phyloP scores from a whole-genome alignment of 1,140 invertebrate genomes.

The Diachasma alloeum region DNA sequence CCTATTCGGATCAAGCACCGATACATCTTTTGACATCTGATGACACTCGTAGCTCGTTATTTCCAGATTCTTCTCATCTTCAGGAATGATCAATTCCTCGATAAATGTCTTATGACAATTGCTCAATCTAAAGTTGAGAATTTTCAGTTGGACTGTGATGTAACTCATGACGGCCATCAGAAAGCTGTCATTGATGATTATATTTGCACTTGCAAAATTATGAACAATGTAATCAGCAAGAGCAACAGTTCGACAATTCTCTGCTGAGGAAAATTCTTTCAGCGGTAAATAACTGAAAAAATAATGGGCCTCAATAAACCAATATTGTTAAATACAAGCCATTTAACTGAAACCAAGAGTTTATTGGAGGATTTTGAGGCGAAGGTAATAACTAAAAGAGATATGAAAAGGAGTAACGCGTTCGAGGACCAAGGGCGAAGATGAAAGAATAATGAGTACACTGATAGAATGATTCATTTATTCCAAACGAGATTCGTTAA shows the following conservation, averaged over 20 bases:
- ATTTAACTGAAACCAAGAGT: no score
- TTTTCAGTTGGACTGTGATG: background rate
- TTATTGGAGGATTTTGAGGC: no score
- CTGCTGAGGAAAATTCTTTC: background rate
- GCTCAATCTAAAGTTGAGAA: background rate
- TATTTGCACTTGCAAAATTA: background rate
- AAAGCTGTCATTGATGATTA: background rate
- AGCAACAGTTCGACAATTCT: background rate
- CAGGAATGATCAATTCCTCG: background rate
- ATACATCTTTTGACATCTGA: background rate
- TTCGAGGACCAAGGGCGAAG: no score
- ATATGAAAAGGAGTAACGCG: no score
- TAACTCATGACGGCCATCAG: background rate
- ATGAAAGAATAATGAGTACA: no score
- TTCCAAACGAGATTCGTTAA: no score
- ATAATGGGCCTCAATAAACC: no score
- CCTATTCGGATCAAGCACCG: background rate
- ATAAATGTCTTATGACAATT: background rate
- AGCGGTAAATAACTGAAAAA: background rate
- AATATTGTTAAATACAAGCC: no score
- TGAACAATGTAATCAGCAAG: background rate
- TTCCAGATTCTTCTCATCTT: background rate
- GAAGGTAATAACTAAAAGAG: no score
- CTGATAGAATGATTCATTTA: no score
- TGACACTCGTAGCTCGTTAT: background rate